Base-by-base conservation (phyloP, 2,888 invertebrate species). In the Altica lythri region DNA sequence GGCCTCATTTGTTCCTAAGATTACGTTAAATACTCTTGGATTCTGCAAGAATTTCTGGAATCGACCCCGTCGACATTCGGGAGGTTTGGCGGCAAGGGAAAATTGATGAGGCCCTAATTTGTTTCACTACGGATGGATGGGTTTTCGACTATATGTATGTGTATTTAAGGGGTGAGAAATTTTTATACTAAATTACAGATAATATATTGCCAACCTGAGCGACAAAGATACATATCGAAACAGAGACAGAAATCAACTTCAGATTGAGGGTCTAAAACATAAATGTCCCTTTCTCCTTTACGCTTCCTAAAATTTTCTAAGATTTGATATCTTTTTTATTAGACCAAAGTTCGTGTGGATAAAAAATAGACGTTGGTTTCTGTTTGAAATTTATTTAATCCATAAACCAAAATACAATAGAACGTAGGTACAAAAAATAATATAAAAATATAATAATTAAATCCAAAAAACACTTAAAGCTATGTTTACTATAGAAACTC, bases 1-100 rank as follows among this genome's bases (percentile, higher is more conserved):
- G 61, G 62, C 66, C 62, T 65, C 67, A 67, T 67, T 67, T 67
- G 63, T 59, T 64, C 56, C 60, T 53, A 57, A 63, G 61, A 60
- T 63, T 63, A 57, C 60, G 54, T 46, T 53, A 58, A 59, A 53
- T 57, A 57, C 56, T 57, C 60, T 57, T 44, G 55, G 55, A 57
- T 57, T 53, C 55, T 52, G 34, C 52, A 55, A 54, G 52, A 57
- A 57, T 47, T 52, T 47, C 51, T 37, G 53, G 42, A 43, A 53
- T 53, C 47, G 48, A 42, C 53, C 47, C 19, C 13, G 30, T 22
- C 29, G 22, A 35, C 14, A 14, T 13, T 40, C 40, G 14, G 40
- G 6, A 19, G 40, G 32, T 18, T 34, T 40, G 22, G 32, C 48
- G 10, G 34, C 16, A 22, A n/a, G 34, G 1, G 34, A 30, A 40